These are phyloP conservation scores for Poliocrania exsul DNA, from an alignment of 2,797 vertebrate genomes.

Conservation along the genomic window DNA sequence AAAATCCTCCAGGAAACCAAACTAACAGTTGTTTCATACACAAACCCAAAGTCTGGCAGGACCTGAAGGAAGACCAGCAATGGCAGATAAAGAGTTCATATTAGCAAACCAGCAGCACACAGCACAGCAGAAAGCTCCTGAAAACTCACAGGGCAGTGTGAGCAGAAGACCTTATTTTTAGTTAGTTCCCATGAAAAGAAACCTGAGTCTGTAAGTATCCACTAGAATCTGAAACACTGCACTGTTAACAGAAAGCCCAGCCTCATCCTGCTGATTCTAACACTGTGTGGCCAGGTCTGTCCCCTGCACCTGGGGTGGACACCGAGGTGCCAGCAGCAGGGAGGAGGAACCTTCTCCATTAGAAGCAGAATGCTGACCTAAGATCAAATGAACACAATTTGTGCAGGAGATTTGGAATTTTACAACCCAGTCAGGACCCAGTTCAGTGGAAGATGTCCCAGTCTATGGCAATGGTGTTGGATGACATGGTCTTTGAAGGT, in stretches of 20 bases:
- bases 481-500: not conserved
- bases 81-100: not conserved
- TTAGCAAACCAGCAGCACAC: not conserved
- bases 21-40: not conserved
- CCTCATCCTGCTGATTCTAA: not conserved
- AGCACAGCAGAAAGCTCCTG: not conserved
- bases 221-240: not conserved
- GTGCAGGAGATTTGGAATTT: not conserved
- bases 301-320: accelerated
- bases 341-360: not conserved
- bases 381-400: not conserved
- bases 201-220: not conserved
- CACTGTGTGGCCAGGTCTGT: accelerated
- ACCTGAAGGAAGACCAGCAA: not conserved
- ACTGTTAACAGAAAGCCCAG: not conserved
- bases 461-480: not conserved
- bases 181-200: not conserved
- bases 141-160: not conserved
- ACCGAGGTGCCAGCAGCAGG: not conserved
- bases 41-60: not conserved
- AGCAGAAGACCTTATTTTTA: not conserved
- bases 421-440: not conserved
- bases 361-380: not conserved
- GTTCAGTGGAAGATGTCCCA: not conserved
- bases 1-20: not conserved